These are phyloP conservation scores for Characodon lateralis DNA, from an alignment of 2,797 vertebrate species.

Conservation along the genomic window DNA sequence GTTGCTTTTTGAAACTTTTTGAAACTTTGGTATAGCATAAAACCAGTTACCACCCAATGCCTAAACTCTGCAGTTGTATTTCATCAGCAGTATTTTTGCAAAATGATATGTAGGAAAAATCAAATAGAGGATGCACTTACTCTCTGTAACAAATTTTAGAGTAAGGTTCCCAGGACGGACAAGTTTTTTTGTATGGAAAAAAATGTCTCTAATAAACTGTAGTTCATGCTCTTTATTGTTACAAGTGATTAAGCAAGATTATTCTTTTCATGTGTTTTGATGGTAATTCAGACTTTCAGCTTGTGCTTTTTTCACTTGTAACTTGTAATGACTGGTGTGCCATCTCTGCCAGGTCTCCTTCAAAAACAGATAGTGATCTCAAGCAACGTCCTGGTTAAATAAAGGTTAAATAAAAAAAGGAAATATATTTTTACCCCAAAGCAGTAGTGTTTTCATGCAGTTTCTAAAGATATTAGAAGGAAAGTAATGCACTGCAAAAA, in stretches of 20 bases:
- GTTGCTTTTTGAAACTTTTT: too few relatives aligned
- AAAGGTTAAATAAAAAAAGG: neutral
- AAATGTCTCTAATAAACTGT: neutral
- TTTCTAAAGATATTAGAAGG: neutral
- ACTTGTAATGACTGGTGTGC: neutral
- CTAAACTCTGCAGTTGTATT: too few relatives aligned
- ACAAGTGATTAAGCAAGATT: neutral
- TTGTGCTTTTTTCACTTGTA: neutral
- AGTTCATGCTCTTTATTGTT: neutral
- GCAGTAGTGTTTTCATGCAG: too few relatives aligned
- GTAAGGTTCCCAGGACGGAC: neutral
- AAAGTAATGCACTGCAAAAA: neutral
- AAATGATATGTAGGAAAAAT: neutral
- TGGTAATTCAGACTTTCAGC: neutral
- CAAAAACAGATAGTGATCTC: neutral
- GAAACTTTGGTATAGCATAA: too few relatives aligned
- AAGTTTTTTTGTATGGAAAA: neutral
- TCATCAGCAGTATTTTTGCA: neutral
- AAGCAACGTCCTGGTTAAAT: neutral
- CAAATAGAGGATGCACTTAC: neutral
- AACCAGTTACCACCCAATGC: too few relatives aligned
- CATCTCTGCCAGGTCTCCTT: neutral
- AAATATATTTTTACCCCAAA: neutral
- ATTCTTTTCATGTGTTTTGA: neutral
- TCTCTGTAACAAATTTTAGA: neutral